These are phyloP conservation scores for Drosophila kuntzei DNA, from an alignment of 2,888 invertebrate species.

Conservation along the genomic window DNA sequence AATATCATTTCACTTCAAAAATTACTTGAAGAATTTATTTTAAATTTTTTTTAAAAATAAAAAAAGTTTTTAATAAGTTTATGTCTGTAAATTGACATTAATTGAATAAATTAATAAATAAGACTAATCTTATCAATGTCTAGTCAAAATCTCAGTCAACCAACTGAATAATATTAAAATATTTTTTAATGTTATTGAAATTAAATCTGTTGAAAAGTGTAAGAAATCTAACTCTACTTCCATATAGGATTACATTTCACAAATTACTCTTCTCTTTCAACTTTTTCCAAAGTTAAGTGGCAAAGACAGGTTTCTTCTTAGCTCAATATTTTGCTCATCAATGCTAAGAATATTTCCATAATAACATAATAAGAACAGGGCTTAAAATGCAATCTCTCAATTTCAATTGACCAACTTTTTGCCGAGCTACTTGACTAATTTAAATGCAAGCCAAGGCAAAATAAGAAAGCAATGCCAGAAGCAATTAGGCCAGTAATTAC, in stretches of 20 bases:
- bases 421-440: constrained; percentile 9
- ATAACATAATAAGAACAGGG: constrained; percentile 33
- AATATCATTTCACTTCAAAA: too few species aligned
- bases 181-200: background rate
- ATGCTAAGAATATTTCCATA: constrained; percentile 24
- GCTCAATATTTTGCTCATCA: constrained; percentile 17
- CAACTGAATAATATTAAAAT: too few species aligned
- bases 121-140: too few species aligned
- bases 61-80: too few species aligned
- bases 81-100: too few species aligned
- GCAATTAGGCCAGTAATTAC: constrained; percentile 60
- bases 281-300: background rate
- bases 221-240: background rate
- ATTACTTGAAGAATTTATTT: too few species aligned
- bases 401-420: constrained; percentile 40
- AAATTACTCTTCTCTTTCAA: background rate
- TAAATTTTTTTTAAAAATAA: too few species aligned
- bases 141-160: too few species aligned
- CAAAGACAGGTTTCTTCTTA: background rate
- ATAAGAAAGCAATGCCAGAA: constrained; percentile 31
- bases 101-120: too few species aligned
- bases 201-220: background rate
- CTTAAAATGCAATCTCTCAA: constrained; percentile 49
- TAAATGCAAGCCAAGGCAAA: constrained; percentile 22
- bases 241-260: background rate